Evolutionary conservation across 1,140 invertebrate genomes (phyloP).

Genomic region (Heliothis virescens): DNA sequence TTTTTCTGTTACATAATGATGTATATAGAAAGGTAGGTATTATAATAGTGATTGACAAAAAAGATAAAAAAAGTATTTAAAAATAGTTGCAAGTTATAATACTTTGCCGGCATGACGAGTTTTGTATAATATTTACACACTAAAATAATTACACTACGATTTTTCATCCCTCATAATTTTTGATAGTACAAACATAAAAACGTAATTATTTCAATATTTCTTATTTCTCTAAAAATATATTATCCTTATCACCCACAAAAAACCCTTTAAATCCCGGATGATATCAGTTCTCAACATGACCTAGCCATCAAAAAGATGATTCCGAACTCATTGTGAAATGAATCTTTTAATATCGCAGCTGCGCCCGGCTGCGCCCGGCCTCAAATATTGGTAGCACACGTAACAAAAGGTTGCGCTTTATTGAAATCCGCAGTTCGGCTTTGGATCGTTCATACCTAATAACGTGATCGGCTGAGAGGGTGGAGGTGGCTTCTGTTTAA

Average conservation of each 20-base stretch:
- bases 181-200: no score
- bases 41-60: no score
- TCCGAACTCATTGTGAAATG: slow-evolving; percentile 74
- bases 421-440: slow-evolving; percentile 79
- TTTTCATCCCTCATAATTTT: no score
- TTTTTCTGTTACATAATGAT: neutral
- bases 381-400: slow-evolving; percentile 80
- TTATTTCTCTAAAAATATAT: no score
- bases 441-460: slow-evolving; percentile 64
- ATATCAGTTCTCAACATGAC: slow-evolving; percentile 24
- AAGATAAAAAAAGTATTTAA: no score
- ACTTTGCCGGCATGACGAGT: no score
- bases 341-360: slow-evolving; percentile 79
- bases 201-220: no score
- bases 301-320: slow-evolving; percentile 57
- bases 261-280: neutral
- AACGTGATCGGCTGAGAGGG: slow-evolving; percentile 54
- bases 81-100: no score
- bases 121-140: no score
- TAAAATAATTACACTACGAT: no score
- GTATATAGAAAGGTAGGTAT: neutral
- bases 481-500: slow-evolving; percentile 50
- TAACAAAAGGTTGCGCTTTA: slow-evolving; percentile 81
- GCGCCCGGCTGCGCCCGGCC: slow-evolving; percentile 56
- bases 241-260: no score